These are phyloP conservation scores for Microdon myrmicae DNA, from an alignment of 2,888 invertebrate species.

Conservation along the genomic window DNA sequence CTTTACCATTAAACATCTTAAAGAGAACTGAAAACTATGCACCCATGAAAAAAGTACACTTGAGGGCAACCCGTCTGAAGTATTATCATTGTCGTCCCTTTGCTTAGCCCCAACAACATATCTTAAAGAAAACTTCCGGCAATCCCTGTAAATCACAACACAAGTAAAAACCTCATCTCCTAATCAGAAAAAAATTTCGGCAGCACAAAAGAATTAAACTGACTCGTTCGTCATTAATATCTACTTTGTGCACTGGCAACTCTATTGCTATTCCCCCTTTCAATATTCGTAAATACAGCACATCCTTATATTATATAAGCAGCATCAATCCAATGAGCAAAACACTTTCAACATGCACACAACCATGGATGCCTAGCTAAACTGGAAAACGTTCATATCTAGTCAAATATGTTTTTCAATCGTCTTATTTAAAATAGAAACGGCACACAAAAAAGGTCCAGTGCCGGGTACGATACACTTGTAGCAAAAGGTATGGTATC, in stretches of 20 bases:
- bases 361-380: neutral
- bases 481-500: constrained; percentile 49
- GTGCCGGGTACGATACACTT: constrained; percentile 24
- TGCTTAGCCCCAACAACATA: too few relatives aligned
- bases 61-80: too few relatives aligned
- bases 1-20: too few relatives aligned
- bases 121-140: too few relatives aligned
- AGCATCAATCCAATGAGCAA: neutral
- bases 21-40: too few relatives aligned
- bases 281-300: constrained; percentile 13
- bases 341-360: neutral
- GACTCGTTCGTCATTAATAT: constrained; percentile 42
- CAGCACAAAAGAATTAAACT: constrained; percentile 17
- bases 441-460: constrained; percentile 16
- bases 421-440: constrained; percentile 43
- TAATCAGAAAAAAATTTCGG: too few relatives aligned
- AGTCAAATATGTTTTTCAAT: constrained; percentile 13
- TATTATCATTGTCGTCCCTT: too few relatives aligned
- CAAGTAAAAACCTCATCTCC: too few relatives aligned
- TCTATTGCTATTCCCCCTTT: constrained; percentile 30
- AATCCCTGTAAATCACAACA: too few relatives aligned
- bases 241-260: constrained; percentile 41
- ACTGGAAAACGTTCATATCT: neutral
- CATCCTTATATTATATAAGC: too few relatives aligned
- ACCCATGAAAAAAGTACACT: too few relatives aligned